phyloP scores from a whole-genome alignment of 2,113 vertebrate species.

The Crotalus tigris region DNA sequence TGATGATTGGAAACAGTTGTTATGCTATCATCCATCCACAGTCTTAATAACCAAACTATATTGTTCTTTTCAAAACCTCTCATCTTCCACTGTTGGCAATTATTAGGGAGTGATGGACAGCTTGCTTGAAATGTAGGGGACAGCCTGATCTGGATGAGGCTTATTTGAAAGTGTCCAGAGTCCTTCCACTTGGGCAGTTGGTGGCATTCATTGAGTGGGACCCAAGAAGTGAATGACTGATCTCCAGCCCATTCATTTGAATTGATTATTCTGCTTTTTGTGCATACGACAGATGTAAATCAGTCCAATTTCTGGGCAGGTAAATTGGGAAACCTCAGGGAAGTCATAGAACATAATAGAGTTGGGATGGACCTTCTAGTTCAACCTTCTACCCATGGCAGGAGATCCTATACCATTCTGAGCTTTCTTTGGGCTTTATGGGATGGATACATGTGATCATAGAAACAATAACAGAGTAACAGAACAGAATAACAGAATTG shows the following conservation, averaged over 20 bases:
- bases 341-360: too few species aligned
- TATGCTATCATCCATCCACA: not conserved
- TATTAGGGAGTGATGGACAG: not conserved
- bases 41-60: not conserved
- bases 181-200: conserved; percentile 30
- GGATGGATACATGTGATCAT: too few species aligned
- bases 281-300: not conserved
- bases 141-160: conserved; percentile 3
- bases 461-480: too few species aligned
- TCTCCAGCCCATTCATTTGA: conserved; percentile 26
- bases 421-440: too few species aligned
- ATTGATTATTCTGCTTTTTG: conserved; percentile 24
- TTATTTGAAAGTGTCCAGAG: conserved; percentile 32
- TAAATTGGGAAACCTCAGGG: not conserved
- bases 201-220: conserved; percentile 9
- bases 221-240: not conserved
- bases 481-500: too few species aligned
- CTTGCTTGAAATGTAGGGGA: not conserved
- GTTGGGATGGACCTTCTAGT: too few species aligned
- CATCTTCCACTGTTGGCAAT: not conserved
- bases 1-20: too few species aligned
- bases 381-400: too few species aligned
- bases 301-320: not conserved
- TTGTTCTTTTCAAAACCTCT: not conserved
- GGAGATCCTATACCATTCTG: too few species aligned